Base-by-base conservation (phyloP, 2,888 invertebrate genomes). In the Dermolepida albohirtum region DNA sequence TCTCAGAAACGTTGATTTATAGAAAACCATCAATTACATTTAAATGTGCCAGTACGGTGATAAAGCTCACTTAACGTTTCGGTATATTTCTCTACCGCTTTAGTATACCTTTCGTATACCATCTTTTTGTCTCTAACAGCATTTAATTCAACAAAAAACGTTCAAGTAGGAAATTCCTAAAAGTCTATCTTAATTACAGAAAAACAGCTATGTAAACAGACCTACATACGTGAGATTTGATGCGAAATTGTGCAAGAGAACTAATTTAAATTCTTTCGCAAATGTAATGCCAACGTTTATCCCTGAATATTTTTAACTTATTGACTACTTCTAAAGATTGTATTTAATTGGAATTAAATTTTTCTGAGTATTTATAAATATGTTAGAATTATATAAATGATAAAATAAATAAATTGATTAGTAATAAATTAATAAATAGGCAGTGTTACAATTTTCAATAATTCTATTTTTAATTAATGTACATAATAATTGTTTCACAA, bases 1-100 rank as follows among this genome's bases (percentile, higher is more conserved):
- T 66, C 66, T 47, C 39, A 40, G 55, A 66, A 57, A 54, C 55
- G 47, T 34, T 65, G 44, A 57, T 57, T 57, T 66, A 66, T 66
- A 47, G 59, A 39, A 55, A 34, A 29, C 65, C 44, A 65, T 65
- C 54, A 65, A 41, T 55, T 54, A 65, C 64, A 55, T 54, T 41
- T 44, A 65, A 65, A 44, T 47, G 27, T 22, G 34, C 44, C 44
- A 44, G 41, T 54, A 44, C 44, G 6, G 34, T 54, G 34, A 22
- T 55, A 65, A 54, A 47, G 16, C 44, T 29, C 47, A 65, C 39
- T 62, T 62, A 49, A 49, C 29, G 34, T 64, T 64, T 64, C 16
- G 43, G 34, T 52, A 64, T 64, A 43, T 43, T 27, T 51, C 51
- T 51, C 40, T 51, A n/a, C 10, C 12, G n/a, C 64, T 22, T 51